These are phyloP conservation scores for Caenorhabditis sp. DNA, from an alignment of 2,888 invertebrate species.

Conservation along the genomic window DNA sequence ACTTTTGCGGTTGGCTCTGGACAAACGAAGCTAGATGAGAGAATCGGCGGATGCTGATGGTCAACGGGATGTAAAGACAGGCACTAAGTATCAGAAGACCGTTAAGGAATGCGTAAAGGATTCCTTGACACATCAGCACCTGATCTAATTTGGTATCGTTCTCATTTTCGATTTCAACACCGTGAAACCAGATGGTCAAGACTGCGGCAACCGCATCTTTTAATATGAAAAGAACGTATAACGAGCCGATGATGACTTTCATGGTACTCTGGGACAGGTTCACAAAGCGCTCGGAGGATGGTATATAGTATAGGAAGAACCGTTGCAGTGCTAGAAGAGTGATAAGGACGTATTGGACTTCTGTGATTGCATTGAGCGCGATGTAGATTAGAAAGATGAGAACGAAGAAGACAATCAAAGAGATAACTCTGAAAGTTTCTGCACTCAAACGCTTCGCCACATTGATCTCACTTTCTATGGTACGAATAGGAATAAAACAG, in stretches of 20 bases:
- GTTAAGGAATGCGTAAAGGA: background rate
- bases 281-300: background rate
- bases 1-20: background rate
- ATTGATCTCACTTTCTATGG: no score
- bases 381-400: background rate
- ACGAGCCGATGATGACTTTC: background rate
- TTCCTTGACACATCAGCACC: no score
- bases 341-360: background rate
- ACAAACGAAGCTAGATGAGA: background rate
- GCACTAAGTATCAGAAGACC: background rate
- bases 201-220: no score
- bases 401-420: no score
- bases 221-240: background rate
- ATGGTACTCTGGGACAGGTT: background rate
- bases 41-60: constrained; percentile 4
- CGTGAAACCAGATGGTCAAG: no score
- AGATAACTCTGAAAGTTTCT: no score
- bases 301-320: background rate
- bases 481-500: no score
- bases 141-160: no score
- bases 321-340: background rate
- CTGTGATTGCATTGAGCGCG: background rate
- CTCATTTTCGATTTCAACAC: no score
- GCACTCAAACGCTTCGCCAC: no score
- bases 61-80: constrained; percentile 2